phyloP scores from a whole-genome alignment of 2,113 vertebrate genomes.

The Polyodon spathula region DNA sequence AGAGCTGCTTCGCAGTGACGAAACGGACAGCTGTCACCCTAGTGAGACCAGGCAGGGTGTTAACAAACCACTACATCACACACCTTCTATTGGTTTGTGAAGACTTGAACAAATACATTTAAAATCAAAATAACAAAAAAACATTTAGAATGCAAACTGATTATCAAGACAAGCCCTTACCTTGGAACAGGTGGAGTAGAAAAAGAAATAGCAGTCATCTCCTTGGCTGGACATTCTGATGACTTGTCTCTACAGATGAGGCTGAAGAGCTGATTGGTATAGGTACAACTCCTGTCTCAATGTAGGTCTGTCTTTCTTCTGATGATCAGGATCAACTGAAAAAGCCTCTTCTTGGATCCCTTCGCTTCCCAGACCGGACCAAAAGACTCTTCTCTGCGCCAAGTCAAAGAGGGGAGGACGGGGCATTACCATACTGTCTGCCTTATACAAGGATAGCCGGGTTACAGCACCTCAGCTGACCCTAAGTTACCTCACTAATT shows the following conservation, averaged over 20 bases:
- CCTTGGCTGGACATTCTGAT: conserved; percentile 75
- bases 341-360: conserved; percentile 19
- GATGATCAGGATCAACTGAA: not conserved
- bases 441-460: too few relatives aligned
- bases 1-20: conserved; percentile 88
- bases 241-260: not conserved
- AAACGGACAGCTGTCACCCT: conserved; percentile 88
- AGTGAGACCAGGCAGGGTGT: not conserved
- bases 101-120: not conserved
- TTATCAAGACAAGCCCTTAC: too few relatives aligned
- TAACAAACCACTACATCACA: not conserved
- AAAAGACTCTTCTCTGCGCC: conserved; percentile 27
- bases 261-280: conserved; percentile 8
- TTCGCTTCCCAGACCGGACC: conserved; percentile 28
- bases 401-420: conserved; percentile 18
- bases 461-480: too few relatives aligned
- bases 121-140: not conserved
- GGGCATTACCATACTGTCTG: not conserved
- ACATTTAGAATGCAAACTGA: not conserved
- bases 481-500: not conserved
- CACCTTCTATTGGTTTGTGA: not conserved
- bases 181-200: conserved; percentile 90
- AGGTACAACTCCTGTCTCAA: conserved; percentile 4
- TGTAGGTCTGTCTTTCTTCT: conserved; percentile 5
- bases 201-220: conserved; percentile 95